Evolutionary conservation across 2,113 vertebrate genomes (phyloP).

Genomic region (Cynopterus brachyotis): DNA sequence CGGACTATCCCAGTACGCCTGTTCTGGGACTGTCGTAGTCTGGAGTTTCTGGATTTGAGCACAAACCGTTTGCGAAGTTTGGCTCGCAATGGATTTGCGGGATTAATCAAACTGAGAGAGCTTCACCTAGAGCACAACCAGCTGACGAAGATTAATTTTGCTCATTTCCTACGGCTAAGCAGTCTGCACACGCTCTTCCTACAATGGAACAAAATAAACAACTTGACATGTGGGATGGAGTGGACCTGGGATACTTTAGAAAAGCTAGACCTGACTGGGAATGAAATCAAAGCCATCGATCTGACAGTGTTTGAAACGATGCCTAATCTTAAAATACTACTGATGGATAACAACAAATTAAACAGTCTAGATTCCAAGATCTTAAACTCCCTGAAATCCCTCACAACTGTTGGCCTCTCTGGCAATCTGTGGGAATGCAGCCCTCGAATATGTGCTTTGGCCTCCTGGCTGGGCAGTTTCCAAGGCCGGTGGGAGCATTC

Average conservation of each 20-base stretch:
- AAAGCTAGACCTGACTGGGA: slow-evolving; percentile 97
- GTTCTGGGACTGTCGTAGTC: slow-evolving; percentile 99
- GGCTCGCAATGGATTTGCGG: slow-evolving; percentile 98
- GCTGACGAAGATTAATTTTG: slow-evolving; percentile 99
- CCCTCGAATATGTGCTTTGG: slow-evolving; percentile 95
- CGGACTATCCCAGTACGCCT: slow-evolving; percentile 97
- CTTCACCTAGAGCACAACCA: slow-evolving; percentile 99
- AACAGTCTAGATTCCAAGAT: slow-evolving; percentile 92
- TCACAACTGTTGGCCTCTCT: slow-evolving; percentile 94
- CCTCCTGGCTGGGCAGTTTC: slow-evolving; percentile 96
- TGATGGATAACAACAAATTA: slow-evolving; percentile 99
- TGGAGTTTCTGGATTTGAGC: slow-evolving; percentile 98
- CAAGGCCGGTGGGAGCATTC: slow-evolving; percentile 98
- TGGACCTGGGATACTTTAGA: slow-evolving; percentile 98
- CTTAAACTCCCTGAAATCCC: slow-evolving; percentile 91
- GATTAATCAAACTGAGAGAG: slow-evolving; percentile 97
- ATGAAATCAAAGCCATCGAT: slow-evolving; percentile 95
- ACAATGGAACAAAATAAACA: slow-evolving; percentile 99
- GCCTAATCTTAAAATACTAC: slow-evolving; percentile 96
- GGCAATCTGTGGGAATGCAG: slow-evolving; percentile 99
- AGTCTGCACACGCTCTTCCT: slow-evolving; percentile 96
- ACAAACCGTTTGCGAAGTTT: slow-evolving; percentile 98
- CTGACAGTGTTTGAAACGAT: slow-evolving; percentile 95
- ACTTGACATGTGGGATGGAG: slow-evolving; percentile 97
- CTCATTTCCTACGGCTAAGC: slow-evolving; percentile 97